Conservation (phyloP, 2,888 invertebrate genomes). For the Cosmia pyralina region DNA sequence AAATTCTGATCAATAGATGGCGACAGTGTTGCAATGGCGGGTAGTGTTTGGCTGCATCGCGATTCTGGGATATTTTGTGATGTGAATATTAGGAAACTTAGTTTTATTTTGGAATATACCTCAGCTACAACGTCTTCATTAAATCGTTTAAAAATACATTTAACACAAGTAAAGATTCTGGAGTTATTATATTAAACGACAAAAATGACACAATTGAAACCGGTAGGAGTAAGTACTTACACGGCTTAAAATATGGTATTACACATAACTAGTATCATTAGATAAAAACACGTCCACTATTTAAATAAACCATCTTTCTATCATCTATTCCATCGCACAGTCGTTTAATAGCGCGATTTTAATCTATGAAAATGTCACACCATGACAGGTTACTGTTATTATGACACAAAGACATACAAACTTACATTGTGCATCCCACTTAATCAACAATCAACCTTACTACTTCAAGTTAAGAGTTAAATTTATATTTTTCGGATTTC, state of each 20-base stretch:
- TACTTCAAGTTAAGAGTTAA: constrained; percentile 50
- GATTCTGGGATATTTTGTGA: constrained; percentile 22
- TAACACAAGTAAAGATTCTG: background rate
- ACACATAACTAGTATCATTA: constrained; percentile 65
- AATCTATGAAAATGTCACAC: constrained; percentile 86
- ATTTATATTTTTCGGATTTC: constrained; percentile 7
- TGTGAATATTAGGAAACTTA: background rate
- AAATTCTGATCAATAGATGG: constrained; percentile 56
- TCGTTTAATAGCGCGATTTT: constrained; percentile 84
- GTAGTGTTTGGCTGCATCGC: constrained; percentile 12
- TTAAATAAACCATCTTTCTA: constrained; percentile 84
- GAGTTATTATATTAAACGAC: constrained; percentile 1
- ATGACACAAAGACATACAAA: constrained; percentile 75
- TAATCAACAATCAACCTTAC: constrained; percentile 57
- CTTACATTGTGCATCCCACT: constrained; percentile 23
- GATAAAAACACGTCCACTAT: constrained; percentile 70
- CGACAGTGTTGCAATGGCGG: constrained; percentile 39
- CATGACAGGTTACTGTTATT: constrained; percentile 88
- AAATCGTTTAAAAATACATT: background rate
- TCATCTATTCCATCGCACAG: constrained; percentile 82
- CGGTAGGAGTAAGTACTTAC: constrained; percentile 33
- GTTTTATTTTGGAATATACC: background rate
- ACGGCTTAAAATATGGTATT: constrained; percentile 58
- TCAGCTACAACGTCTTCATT: background rate
- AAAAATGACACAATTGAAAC: constrained; percentile 39